A percentile compares a stretch with the other conserved stretches of the same genome.
phyloP scores from a whole-genome alignment of 1,140 invertebrate genomes.

The Trigoniulus corallinus region DNA sequence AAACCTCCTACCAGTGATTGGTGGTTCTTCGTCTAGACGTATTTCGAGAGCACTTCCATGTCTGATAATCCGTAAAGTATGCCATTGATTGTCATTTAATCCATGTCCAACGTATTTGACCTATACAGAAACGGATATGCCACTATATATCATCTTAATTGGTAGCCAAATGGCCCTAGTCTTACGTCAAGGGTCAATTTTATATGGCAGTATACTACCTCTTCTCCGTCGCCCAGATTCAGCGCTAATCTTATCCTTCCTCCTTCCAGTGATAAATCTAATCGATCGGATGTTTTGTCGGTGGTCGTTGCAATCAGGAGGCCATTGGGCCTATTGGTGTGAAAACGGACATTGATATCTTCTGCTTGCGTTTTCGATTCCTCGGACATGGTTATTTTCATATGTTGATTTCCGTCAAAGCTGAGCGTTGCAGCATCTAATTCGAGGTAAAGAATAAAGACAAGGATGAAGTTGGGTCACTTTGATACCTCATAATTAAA shows the following conservation, averaged over 20 bases:
- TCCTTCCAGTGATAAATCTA: constrained; percentile 64
- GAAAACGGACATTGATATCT: constrained; percentile 72
- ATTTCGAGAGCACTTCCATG: constrained; percentile 64
- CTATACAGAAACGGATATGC: constrained; percentile 41
- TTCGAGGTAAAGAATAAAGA: constrained; percentile 12
- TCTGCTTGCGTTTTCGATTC: constrained; percentile 78
- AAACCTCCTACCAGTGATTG: constrained; percentile 36
- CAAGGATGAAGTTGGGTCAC: too few relatives aligned
- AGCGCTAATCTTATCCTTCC: constrained; percentile 63
- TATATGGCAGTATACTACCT: constrained; percentile 36
- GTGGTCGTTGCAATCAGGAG: constrained; percentile 44
- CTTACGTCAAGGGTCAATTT: not conserved
- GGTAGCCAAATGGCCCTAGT: not conserved
- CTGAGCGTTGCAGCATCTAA: constrained; percentile 69
- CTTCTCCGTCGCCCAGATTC: constrained; percentile 64
- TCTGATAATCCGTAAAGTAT: constrained; percentile 69
- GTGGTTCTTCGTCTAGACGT: constrained; percentile 62
- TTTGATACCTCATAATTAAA: not conserved
- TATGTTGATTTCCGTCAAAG: constrained; percentile 75
- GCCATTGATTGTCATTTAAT: constrained; percentile 87
- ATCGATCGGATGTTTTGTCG: constrained; percentile 53
- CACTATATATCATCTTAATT: not conserved
- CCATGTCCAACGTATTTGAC: constrained; percentile 62
- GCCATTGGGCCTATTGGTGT: constrained; percentile 50
- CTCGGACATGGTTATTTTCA: constrained; percentile 57